These are phyloP conservation scores for Struthio camelus DNA, from an alignment of 2,113 vertebrate species.

Conservation along the genomic window DNA sequence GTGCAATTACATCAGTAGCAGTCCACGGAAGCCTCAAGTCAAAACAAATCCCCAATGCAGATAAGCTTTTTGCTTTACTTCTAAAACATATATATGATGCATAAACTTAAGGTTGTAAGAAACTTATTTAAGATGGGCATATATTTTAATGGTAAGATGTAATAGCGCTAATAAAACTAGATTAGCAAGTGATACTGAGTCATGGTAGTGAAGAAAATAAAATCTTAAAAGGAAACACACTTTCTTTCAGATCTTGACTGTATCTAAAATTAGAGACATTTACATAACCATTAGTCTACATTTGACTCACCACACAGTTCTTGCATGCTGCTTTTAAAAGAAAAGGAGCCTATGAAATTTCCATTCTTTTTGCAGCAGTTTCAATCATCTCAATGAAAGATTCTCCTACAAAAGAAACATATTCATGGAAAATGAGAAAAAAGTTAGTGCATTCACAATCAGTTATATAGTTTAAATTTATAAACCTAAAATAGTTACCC, in stretches of 20 bases:
- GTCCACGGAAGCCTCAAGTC: neutral
- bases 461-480: neutral
- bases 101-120: neutral
- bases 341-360: constrained; percentile 36
- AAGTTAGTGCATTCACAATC: neutral
- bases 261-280: constrained; percentile 72
- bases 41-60: neutral
- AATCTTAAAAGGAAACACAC: constrained; percentile 68
- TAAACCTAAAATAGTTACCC: neutral
- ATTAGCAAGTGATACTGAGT: constrained; percentile 68
- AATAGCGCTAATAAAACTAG: constrained; percentile 49
- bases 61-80: neutral
- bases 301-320: constrained; percentile 65
- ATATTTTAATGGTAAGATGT: constrained; percentile 27
- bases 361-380: constrained; percentile 40
- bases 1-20: neutral
- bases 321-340: constrained; percentile 54
- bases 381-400: constrained; percentile 40
- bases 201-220: constrained; percentile 62
- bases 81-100: neutral
- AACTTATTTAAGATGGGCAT: neutral
- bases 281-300: constrained; percentile 72
- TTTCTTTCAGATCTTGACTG: constrained; percentile 58
- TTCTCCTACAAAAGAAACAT: constrained; percentile 39
- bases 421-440: neutral